Evolutionary conservation across 1,140 invertebrate genomes (phyloP).

Genomic region (Leptinotarsa texana): DNA sequence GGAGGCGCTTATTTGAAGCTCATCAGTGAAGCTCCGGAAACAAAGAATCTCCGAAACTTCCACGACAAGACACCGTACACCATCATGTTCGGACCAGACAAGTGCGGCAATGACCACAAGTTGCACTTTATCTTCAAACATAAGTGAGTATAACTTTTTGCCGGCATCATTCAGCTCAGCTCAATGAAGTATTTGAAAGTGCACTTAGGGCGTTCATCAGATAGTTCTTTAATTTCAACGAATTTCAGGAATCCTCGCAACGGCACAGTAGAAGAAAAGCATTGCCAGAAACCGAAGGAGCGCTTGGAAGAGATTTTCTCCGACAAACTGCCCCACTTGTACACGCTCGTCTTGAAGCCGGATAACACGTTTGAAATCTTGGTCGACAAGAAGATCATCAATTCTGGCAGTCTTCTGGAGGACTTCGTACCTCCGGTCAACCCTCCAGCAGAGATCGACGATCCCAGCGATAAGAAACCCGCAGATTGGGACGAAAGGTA

Average conservation of each 20-base stretch:
- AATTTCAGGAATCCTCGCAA: conserved; percentile 79
- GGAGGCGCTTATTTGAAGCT: conserved; percentile 98
- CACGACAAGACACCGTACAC: conserved; percentile 96
- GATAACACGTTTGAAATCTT: conserved; percentile 81
- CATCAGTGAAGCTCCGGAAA: conserved; percentile 67
- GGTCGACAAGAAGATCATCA: conserved; percentile 78
- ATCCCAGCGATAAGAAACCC: conserved; percentile 88
- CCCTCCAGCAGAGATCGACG: conserved; percentile 93
- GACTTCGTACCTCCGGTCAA: conserved; percentile 94
- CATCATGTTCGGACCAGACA: conserved; percentile 99
- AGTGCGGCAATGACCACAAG: conserved; percentile 96
- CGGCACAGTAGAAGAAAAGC: conserved; percentile 86
- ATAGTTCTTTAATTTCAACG: too few species aligned
- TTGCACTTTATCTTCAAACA: conserved; percentile 98
- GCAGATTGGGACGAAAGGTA: conserved; percentile 90
- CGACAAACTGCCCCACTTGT: conserved; percentile 95
- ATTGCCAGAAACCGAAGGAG: conserved; percentile 86
- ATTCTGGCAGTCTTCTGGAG: conserved; percentile 83
- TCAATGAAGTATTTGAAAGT: too few species aligned
- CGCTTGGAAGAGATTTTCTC: conserved; percentile 88
- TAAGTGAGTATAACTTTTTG: conserved; percentile 54
- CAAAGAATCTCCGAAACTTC: conserved; percentile 79
- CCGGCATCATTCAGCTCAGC: too few species aligned
- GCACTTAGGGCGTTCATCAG: too few species aligned
- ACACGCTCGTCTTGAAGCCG: conserved; percentile 85